These are phyloP conservation scores for Nyleta sp. DNA, from an alignment of 2,888 invertebrate genomes.

Conservation along the genomic window DNA sequence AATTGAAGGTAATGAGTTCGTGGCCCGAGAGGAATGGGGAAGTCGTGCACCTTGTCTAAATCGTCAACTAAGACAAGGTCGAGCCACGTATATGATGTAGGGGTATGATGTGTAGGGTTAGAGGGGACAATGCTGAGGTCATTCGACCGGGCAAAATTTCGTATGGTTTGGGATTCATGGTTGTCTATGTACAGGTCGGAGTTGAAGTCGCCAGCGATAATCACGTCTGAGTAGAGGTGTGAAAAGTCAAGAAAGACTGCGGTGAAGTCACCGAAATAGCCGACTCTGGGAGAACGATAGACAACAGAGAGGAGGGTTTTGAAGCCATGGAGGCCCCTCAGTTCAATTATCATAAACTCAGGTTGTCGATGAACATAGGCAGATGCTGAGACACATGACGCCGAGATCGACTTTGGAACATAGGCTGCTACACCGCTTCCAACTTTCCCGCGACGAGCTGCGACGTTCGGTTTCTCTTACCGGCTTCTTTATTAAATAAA, in stretches of 20 bases:
- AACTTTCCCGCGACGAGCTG: neutral
- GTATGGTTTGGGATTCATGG: neutral
- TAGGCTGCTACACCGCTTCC: constrained; percentile 11
- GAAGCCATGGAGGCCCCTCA: neutral
- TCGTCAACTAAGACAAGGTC: constrained; percentile 5
- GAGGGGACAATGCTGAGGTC: neutral
- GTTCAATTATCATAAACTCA: neutral
- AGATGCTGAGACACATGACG: neutral
- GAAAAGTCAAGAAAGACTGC: neutral
- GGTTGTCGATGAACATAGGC: neutral
- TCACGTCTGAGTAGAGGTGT: neutral
- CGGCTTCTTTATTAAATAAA: too few relatives aligned
- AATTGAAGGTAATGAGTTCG: constrained; percentile 12
- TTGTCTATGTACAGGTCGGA: neutral
- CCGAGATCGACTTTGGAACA: neutral
- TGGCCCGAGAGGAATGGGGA: constrained; percentile 8
- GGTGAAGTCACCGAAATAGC: neutral
- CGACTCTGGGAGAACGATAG: neutral
- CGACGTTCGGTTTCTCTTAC: too few relatives aligned
- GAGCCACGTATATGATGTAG: neutral
- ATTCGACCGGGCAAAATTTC: neutral
- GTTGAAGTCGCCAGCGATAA: constrained; percentile 9
- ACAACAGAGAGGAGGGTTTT: neutral
- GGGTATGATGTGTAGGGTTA: constrained; percentile 11
- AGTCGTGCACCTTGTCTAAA: neutral